Percentiles rank a stretch among this genome's conserved stretches.
phyloP scores from a whole-genome alignment of 2,113 vertebrate genomes.

The Hyaena hyaena region DNA sequence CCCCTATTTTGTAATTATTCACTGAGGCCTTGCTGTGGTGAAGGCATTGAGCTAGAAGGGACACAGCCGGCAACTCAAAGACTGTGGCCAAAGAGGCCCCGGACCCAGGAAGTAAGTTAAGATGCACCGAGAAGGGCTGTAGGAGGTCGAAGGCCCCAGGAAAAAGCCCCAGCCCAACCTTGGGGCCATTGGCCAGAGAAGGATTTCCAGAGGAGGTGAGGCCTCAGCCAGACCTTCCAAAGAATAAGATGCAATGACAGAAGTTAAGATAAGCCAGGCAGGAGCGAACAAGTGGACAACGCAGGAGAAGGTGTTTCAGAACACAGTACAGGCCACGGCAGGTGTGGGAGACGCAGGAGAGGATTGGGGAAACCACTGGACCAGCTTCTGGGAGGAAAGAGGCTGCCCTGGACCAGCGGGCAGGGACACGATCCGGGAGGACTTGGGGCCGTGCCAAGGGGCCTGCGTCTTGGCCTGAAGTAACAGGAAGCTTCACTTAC shows the following conservation, averaged over 20 bases:
- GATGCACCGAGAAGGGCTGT: neutral
- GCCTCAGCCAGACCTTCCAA: neutral
- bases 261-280: neutral
- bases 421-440: neutral
- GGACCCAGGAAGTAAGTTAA: neutral
- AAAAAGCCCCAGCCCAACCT: rapidly evolving
- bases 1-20: neutral
- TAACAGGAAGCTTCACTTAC: neutral
- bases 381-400: neutral
- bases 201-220: neutral
- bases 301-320: neutral
- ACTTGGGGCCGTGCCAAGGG: neutral
- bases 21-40: neutral
- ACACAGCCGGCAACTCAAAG: neutral
- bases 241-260: neutral
- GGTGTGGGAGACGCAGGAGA: neutral
- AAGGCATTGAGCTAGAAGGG: neutral
- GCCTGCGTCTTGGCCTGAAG: neutral
- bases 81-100: neutral
- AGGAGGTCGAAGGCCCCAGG: neutral
- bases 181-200: neutral
- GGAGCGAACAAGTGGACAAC: neutral
- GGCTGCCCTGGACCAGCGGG: rapidly evolving
- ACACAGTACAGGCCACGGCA: neutral
- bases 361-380: neutral